Base-by-base conservation (phyloP, 2,113 vertebrate genomes). In the Perca fluviatilis region DNA sequence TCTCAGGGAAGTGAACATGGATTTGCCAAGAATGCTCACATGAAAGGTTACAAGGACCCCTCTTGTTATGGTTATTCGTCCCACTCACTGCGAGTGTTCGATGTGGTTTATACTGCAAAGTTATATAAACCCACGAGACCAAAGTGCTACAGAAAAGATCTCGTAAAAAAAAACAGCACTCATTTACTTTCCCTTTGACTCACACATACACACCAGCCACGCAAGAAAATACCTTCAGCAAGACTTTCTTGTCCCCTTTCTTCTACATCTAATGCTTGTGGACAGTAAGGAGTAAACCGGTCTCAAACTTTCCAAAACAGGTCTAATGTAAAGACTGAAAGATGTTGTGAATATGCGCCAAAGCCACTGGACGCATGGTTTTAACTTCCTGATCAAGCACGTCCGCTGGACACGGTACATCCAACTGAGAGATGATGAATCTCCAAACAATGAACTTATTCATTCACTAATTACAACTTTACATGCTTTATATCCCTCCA, bases 11-110 rank as follows among this genome's bases (percentile, higher is more conserved):
- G 68, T 79, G 78, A 80, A 83, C 62, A 33, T 53, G 71, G 67
- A 85, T 78, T 87, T 88, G 89, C 85, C 82, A 92, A 91, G 79
- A 91, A 87, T 80, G 67, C 83, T 89, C 61, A 94, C 87, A 92
- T 86, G 82, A 90, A 87, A 87, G 81, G 86, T 91, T 86, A 82
- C 73, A 87, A 89, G 83, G 54, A 89, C 68, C 79, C 70, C 75
- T 82, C 86, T 68, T 89, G 83, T 86, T 93, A 86, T 86, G 7
- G 47, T 84, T 82, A 86, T 81, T 86, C 49, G 5, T 77, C 82
- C 83, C 84, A 76, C 84, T 89, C 87, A 82, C 65, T 87, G 71
- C 62, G 51, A 87, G 64, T 65, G 85, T 92, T 92, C 67, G 54
- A 78, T 88, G 85, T 87, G 83, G 84, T 88, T 91, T 85, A 79